These are phyloP conservation scores for Agrypnus murinus DNA, from an alignment of 2,888 invertebrate genomes.

Conservation along the genomic window DNA sequence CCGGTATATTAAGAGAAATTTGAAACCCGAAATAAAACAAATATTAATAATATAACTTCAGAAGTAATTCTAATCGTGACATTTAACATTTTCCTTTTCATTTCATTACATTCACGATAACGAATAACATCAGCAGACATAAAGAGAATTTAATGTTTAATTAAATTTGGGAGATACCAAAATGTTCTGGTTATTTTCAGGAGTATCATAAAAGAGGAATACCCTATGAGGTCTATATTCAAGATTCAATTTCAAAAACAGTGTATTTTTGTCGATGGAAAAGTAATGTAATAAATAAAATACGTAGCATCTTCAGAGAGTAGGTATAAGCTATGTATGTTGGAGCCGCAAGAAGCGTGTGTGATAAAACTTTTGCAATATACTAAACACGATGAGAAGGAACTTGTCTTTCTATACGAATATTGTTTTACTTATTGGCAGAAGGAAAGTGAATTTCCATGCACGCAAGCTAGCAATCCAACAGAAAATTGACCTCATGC, in stretches of 20 bases:
- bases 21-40: too few species aligned
- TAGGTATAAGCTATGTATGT: slow-evolving; percentile 14
- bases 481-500: slow-evolving; percentile 30
- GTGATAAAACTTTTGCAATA: slow-evolving; percentile 27
- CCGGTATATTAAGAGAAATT: too few species aligned
- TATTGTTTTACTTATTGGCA: slow-evolving; percentile 29
- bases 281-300: slow-evolving; percentile 31
- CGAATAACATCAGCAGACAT: too few species aligned
- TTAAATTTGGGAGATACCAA: too few species aligned
- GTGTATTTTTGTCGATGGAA: slow-evolving; percentile 20
- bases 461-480: slow-evolving; percentile 14
- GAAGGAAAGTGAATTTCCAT: slow-evolving; percentile 28
- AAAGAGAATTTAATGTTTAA: too few species aligned
- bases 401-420: slow-evolving; percentile 24
- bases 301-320: slow-evolving; percentile 15
- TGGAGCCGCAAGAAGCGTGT: slow-evolving; percentile 13
- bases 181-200: too few species aligned
- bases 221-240: too few species aligned
- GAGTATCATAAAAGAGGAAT: too few species aligned
- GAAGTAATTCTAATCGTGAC: too few species aligned
- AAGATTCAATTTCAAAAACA: slow-evolving; percentile 14
- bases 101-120: too few species aligned
- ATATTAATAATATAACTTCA: too few species aligned
- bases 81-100: too few species aligned
- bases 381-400: slow-evolving; percentile 24